A percentile compares a stretch with the other conserved stretches of the same genome.
Evolutionary conservation across 2,888 invertebrate genomes (phyloP).

Genomic region (Watsonalla cultraria): DNA sequence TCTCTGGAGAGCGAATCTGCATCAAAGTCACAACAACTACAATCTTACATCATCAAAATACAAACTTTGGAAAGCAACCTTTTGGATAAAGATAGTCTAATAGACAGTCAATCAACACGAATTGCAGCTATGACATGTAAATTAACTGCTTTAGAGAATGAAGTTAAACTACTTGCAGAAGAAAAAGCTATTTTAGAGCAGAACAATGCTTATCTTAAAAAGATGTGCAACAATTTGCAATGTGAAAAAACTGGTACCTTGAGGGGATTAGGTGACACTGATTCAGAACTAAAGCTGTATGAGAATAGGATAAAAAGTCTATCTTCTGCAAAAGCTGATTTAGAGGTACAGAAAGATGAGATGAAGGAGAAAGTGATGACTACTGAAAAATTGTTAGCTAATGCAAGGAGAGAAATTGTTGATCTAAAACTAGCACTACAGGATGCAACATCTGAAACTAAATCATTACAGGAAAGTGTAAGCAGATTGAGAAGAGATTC

Average conservation of each 20-base stretch:
- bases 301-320: constrained; percentile 69
- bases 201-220: constrained; percentile 61
- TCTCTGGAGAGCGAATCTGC: constrained; percentile 87
- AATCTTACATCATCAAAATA: constrained; percentile 69
- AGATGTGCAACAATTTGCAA: constrained; percentile 65
- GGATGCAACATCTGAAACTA: constrained; percentile 81
- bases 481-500: constrained; percentile 46
- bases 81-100: constrained; percentile 60
- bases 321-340: constrained; percentile 75
- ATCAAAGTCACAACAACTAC: constrained; percentile 80
- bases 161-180: constrained; percentile 63
- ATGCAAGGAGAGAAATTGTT: constrained; percentile 82
- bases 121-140: constrained; percentile 61
- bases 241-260: constrained; percentile 38
- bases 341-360: constrained; percentile 82
- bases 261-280: constrained; percentile 42
- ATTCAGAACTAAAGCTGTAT: constrained; percentile 67
- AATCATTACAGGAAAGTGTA: constrained; percentile 75
- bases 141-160: constrained; percentile 60
- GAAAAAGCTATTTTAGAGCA: constrained; percentile 64
- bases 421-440: constrained; percentile 80
- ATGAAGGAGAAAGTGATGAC: constrained; percentile 76
- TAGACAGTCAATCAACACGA: constrained; percentile 55
- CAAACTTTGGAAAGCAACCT: constrained; percentile 82
- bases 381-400: constrained; percentile 81